A percentile compares a stretch with the other conserved stretches of the same genome.
Conservation (phyloP, 1,140 invertebrate genomes). For the Rhagoletis zephyria region DNA sequence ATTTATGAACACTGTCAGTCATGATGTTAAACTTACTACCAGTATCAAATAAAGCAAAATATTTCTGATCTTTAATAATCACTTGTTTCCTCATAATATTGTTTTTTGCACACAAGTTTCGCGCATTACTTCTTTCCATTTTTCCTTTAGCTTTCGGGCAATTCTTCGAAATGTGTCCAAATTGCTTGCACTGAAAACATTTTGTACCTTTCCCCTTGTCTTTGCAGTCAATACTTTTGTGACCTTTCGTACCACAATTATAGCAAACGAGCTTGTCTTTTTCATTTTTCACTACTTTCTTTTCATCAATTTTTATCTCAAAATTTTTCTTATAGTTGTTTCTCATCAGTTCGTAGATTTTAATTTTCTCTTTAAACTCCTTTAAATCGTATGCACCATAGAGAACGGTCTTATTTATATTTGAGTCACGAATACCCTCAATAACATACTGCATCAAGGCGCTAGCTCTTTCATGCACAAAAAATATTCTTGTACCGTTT, state of each 20-base stretch:
- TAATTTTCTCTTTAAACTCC: background rate
- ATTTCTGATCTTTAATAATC: too few relatives aligned
- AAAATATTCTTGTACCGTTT: slow-evolving; percentile 55
- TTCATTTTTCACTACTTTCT: background rate
- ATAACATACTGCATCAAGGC: too few relatives aligned
- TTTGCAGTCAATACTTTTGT: background rate
- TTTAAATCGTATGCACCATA: too few relatives aligned
- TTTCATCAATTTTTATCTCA: background rate
- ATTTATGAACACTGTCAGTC: too few relatives aligned
- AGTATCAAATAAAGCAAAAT: too few relatives aligned
- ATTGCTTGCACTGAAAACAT: too few relatives aligned
- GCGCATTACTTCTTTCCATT: background rate
- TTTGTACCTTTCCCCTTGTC: slow-evolving; percentile 6
- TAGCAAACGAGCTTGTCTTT: background rate
- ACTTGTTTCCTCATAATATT: background rate
- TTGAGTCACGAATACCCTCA: too few relatives aligned
- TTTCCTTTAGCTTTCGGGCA: too few relatives aligned
- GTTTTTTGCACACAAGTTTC: background rate
- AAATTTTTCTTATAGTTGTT: background rate
- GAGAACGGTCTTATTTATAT: too few relatives aligned
- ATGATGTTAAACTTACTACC: too few relatives aligned
- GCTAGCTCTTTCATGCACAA: slow-evolving; percentile 52
- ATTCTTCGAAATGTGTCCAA: too few relatives aligned
- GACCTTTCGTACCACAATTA: background rate
- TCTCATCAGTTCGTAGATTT: background rate